phyloP scores from a whole-genome alignment of 2,888 invertebrate species.

The Agrotis ipsilon region DNA sequence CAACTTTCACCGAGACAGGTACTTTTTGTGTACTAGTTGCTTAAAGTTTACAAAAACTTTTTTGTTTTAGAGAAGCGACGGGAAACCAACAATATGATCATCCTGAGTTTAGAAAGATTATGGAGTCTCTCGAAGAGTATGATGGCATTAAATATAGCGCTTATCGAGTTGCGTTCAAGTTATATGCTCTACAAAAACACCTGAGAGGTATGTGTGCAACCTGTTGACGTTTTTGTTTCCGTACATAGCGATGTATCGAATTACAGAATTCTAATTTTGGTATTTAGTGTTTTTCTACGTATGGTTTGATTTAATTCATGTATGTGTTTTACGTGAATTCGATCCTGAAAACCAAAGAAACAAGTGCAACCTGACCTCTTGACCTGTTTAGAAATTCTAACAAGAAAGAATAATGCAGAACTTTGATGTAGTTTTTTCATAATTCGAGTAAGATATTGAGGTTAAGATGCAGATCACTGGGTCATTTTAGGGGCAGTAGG shows the following conservation, averaged over 20 bases:
- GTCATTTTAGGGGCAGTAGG: too few relatives aligned
- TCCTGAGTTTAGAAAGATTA: constrained; percentile 91
- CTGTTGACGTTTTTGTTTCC: constrained; percentile 41
- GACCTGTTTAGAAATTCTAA: too few relatives aligned
- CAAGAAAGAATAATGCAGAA: too few relatives aligned
- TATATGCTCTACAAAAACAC: constrained; percentile 83
- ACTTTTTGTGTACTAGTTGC: constrained; percentile 26
- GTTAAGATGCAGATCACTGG: too few relatives aligned
- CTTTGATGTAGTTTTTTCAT: neutral
- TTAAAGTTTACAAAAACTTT: constrained; percentile 41
- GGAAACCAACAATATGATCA: constrained; percentile 91
- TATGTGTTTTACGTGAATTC: too few relatives aligned
- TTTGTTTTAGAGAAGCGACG: constrained; percentile 86
- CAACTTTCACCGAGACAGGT: constrained; percentile 73
- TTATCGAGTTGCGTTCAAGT: constrained; percentile 95
- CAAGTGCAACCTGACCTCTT: too few relatives aligned
- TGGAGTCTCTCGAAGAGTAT: constrained; percentile 91
- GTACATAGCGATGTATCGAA: constrained; percentile 25
- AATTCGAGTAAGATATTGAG: too few relatives aligned
- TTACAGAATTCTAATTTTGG: constrained; percentile 24
- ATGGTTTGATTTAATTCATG: neutral
- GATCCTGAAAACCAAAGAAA: neutral
- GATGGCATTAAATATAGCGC: constrained; percentile 94
- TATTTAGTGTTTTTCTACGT: neutral
- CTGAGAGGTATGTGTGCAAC: constrained; percentile 90